Conservation (phyloP, 2,888 invertebrate genomes). For the Cacoxenus indagator region DNA sequence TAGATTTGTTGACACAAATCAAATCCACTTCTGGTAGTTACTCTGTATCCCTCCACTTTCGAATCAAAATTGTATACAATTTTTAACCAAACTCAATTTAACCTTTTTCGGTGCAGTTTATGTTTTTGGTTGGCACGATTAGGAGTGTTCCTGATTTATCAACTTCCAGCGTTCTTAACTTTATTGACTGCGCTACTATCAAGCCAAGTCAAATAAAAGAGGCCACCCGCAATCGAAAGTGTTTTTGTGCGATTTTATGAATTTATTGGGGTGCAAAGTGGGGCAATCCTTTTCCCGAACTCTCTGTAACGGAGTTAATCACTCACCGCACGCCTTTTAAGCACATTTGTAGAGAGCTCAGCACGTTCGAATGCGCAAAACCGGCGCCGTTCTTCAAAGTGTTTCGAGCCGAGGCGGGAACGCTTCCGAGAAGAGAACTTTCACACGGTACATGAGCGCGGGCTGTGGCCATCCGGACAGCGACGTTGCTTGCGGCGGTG, state of each 20-base stretch:
- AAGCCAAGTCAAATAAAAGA: not conserved
- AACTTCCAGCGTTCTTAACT: not conserved
- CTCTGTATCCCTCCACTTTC: no score
- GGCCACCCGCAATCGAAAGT: not conserved
- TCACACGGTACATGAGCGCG: conserved; percentile 55
- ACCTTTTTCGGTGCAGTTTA: not conserved
- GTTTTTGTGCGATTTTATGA: not conserved
- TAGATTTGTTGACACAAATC: no score
- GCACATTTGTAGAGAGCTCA: not conserved
- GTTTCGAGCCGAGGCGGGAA: not conserved
- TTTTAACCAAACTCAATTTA: not conserved
- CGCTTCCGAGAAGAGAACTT: conserved; percentile 46
- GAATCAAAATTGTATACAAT: no score
- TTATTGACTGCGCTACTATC: conserved; percentile 4
- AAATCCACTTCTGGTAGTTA: no score
- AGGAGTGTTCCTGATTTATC: not conserved
- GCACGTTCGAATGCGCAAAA: conserved; percentile 11
- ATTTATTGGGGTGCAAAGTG: not conserved
- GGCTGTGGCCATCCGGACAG: conserved; percentile 34
- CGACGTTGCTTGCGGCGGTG: conserved; percentile 9
- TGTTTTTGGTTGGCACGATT: not conserved
- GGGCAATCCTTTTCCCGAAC: not conserved
- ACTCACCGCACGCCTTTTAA: not conserved
- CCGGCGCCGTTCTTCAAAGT: conserved; percentile 15
- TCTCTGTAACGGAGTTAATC: not conserved